These are phyloP conservation scores for Gari tellinella DNA, from an alignment of 2,888 invertebrate species.

Conservation along the genomic window DNA sequence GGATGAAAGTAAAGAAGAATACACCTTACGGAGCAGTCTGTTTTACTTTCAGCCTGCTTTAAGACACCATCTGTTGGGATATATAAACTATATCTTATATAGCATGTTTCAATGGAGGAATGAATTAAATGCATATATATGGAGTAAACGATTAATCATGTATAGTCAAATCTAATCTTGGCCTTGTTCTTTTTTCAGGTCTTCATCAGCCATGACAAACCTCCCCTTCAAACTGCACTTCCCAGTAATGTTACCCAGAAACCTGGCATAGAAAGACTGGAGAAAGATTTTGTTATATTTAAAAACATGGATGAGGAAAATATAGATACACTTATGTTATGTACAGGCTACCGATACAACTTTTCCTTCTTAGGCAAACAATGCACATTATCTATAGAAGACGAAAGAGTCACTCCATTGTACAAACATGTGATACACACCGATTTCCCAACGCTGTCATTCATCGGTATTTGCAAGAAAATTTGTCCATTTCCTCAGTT, in stretches of 20 bases:
- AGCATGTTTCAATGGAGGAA: no score
- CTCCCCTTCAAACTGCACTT: constrained; percentile 58
- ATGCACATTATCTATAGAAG: constrained; percentile 90
- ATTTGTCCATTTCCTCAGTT: constrained; percentile 94
- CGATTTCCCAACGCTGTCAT: constrained; percentile 91
- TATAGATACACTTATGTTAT: constrained; percentile 89
- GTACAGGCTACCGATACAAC: constrained; percentile 91
- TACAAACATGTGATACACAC: constrained; percentile 95
- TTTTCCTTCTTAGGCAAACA: constrained; percentile 90
- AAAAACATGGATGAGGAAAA: constrained; percentile 87
- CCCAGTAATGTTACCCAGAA: constrained; percentile 78
- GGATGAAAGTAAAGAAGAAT: no score
- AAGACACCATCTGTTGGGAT: no score
- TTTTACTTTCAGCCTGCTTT: no score
- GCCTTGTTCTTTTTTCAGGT: constrained; percentile 69
- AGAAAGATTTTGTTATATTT: constrained; percentile 80
- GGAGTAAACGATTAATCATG: no score
- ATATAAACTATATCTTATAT: no score
- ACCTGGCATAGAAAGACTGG: constrained; percentile 72
- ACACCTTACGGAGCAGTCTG: no score
- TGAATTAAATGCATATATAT: no score
- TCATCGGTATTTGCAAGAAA: constrained; percentile 93
- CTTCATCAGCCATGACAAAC: constrained; percentile 78
- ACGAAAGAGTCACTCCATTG: constrained; percentile 92
- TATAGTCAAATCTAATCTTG: no score